Evolutionary conservation across 2,797 vertebrate species (phyloP), one percentile per base, ranked within the genome.

Genomic region (Ibycter americanus): DNA sequence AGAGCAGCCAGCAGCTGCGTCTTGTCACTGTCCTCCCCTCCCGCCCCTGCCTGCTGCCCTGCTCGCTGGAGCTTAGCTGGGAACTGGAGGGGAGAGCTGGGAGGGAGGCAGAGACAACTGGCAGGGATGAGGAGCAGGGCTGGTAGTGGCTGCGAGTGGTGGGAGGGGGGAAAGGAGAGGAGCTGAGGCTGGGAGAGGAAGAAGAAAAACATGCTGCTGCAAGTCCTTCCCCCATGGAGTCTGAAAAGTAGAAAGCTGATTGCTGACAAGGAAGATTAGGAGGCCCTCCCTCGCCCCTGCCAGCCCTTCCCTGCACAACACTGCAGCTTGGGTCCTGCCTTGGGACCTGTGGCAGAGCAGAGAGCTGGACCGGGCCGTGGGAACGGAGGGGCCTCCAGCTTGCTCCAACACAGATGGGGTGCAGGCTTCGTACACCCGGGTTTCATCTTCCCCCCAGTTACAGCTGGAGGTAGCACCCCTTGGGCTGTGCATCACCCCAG

Each of bases 151-250:
- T 70, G 78, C 86, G 44, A 90, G 73, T 5, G 0, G 71, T 79
- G 82, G 56, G 76, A 78, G 85, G 21, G 13, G 18, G 23, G 8
- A 22, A 49, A 95, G 65, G 82, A 88, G 72, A 34, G 58, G 82
- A 88, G 61, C 54, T 47, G 94, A 72, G 65, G 32, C 72, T 94
- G 91, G 61, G 84, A 95, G 79, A 88, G 91, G 65, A 92, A 78
- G 71, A 83, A 90, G 58, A 15, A 94, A 94, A 96, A 96, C 93
- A 86, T 94, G 92, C 93, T 79, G 93, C 93, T 88, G 89, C 94
- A 91, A 91, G 96, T 87, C 66, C 61, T 91, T 83, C 46, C 83
- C 61, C 76, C 11, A 6, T 47, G 68, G 87, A 95, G 55, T 44
- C 72, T 76, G 84, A 52, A 83, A 47, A 80, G 52, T 87, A 84